These are phyloP conservation scores for Ephialtes manifestator DNA, from an alignment of 2,888 invertebrate species.

Conservation along the genomic window DNA sequence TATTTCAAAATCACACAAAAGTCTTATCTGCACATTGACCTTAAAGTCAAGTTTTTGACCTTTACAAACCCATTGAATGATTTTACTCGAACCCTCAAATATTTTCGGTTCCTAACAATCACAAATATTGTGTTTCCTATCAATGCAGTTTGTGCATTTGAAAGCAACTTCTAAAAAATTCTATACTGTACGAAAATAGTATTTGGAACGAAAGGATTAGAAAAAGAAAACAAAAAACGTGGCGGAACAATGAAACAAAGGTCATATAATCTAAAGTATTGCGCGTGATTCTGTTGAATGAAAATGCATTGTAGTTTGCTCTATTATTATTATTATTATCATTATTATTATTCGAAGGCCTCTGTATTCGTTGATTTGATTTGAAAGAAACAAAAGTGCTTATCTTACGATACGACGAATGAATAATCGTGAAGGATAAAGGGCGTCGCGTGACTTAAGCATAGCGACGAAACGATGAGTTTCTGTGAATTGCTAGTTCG, in stretches of 20 bases:
- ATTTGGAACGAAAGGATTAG: neutral
- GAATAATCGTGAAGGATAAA: conserved; percentile 24
- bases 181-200: too few relatives aligned
- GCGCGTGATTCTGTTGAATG: neutral
- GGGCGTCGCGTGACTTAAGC: conserved; percentile 27
- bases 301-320: neutral
- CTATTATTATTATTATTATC: neutral
- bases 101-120: neutral
- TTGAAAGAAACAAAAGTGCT: neutral
- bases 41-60: neutral
- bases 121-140: too few relatives aligned
- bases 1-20: neutral
- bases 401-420: neutral
- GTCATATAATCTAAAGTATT: neutral
- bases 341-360: neutral
- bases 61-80: neutral
- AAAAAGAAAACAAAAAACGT: too few relatives aligned
- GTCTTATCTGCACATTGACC: neutral
- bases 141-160: too few relatives aligned
- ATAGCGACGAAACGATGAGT: neutral
- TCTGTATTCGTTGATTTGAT: neutral
- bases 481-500: neutral
- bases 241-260: neutral
- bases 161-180: too few relatives aligned
- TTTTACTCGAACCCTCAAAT: neutral